Evolutionary conservation across 1,140 invertebrate species (phyloP), one percentile per base, ranked within the genome.

Genomic region (Drusus annulatus): DNA sequence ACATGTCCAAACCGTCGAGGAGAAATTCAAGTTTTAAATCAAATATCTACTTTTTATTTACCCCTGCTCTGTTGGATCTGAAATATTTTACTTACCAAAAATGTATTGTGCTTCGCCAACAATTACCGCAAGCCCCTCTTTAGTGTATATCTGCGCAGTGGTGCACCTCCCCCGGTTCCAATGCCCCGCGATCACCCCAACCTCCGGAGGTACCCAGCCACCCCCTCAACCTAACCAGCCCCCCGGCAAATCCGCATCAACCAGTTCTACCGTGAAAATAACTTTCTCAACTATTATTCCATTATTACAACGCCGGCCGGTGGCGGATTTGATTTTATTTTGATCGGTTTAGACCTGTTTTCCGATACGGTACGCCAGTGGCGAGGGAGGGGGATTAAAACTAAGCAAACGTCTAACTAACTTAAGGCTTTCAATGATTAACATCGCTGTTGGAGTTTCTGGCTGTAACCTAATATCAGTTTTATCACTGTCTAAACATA

Each of bases 261-360:
- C 45, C 68, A 50, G 31, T 23, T 71, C 31, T 71, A 71, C 78
- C 81, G 77, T 80, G 81, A 82, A 82, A 82, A 82, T 82, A 78
- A 82, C 81, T 82, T 82, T 77, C 81, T 82, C 81, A 82, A 82
- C 81, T 80, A 82, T 82, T 82, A 80, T 82, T 69, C 80, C 68
- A 71, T 71, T 75, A 75, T 60, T 17, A 58, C 23, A 28, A 56
- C 51, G 56, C 31, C 45, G 31, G 16, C 19, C 69, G 62, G 68
- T 51, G 68, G 68, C 16, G 68, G 68, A 50, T 71, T 71, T 71
- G n/a, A 71, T 71, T 71, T n/a, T 71, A 71, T 71, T 51, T 51
- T 71, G 31, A 65, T 50, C 45, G 68, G 68, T 51, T 51, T 13
- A 17, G n/a, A 51, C 68, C 28, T 71, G 68, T 71, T 71, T 71